Conservation (phyloP, 2,888 invertebrate genomes). For the Apotomis betuletana region DNA sequence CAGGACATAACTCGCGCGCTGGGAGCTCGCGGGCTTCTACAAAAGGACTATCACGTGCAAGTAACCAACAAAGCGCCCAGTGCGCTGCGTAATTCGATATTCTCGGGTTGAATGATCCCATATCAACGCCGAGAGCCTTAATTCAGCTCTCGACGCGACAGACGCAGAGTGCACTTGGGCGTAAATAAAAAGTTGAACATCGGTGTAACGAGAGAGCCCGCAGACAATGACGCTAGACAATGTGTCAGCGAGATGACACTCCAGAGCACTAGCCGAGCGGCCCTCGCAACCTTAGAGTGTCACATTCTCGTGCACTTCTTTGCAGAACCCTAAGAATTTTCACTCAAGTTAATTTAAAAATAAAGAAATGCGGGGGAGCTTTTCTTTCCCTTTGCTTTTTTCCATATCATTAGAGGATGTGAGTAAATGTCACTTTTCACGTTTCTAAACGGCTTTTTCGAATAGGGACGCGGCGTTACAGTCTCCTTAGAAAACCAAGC, state of each 20-base stretch:
- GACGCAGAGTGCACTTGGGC: conserved; percentile 80
- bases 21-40: conserved; percentile 53
- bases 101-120: conserved; percentile 82
- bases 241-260: conserved; percentile 78
- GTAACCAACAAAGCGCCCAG: conserved; percentile 78
- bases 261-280: conserved; percentile 67
- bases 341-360: conserved; percentile 40
- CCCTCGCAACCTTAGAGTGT: conserved; percentile 59
- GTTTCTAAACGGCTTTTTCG: conserved; percentile 4
- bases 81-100: conserved; percentile 80
- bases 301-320: conserved; percentile 55
- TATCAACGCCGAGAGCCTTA: conserved; percentile 80
- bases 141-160: conserved; percentile 78
- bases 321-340: conserved; percentile 43
- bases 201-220: conserved; percentile 69
- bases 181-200: conserved; percentile 82
- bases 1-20: conserved; percentile 42
- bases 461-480: background rate
- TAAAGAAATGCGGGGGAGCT: conserved; percentile 27
- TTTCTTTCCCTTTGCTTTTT: conserved; percentile 21
- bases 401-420: conserved; percentile 30
- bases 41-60: conserved; percentile 80
- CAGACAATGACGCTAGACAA: conserved; percentile 80
- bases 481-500: background rate
- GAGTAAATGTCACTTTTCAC: conserved; percentile 6